Conservation (phyloP, 2,888 invertebrate genomes). For the Platycheirus rosarum region DNA sequence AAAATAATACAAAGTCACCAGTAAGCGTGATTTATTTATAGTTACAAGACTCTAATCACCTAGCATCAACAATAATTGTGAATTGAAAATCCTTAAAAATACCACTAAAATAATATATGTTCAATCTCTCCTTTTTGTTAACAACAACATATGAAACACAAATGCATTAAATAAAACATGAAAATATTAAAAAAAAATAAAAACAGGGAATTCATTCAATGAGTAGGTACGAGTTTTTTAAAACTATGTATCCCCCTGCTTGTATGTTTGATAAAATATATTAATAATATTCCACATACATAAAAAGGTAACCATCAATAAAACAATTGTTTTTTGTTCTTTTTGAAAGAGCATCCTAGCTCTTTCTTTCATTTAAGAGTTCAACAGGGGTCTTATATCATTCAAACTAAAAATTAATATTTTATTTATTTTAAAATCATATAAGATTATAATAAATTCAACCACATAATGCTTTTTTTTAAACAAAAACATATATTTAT, state of each 20-base stretch:
- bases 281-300: no score
- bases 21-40: conserved; percentile 48
- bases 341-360: no score
- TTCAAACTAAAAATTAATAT: no score
- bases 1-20: conserved; percentile 35
- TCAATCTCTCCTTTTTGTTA: conserved; percentile 35
- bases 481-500: neutral
- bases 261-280: conserved; percentile 17
- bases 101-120: conserved; percentile 17
- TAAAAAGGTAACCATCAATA: no score
- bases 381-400: no score
- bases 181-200: conserved; percentile 13
- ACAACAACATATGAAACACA: neutral
- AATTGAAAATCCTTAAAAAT: conserved; percentile 24
- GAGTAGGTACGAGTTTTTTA: conserved; percentile 7
- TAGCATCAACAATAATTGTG: conserved; percentile 53
- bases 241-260: neutral
- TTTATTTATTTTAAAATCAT: no score
- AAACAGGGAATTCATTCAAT: conserved; percentile 42
- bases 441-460: no score
- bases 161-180: conserved; percentile 20
- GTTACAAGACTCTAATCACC: conserved; percentile 58
- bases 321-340: no score
- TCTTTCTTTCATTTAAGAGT: no score
- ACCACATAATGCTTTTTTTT: no score